Conservation (phyloP, 2,888 invertebrate species). For the Tortricodes alternella region DNA sequence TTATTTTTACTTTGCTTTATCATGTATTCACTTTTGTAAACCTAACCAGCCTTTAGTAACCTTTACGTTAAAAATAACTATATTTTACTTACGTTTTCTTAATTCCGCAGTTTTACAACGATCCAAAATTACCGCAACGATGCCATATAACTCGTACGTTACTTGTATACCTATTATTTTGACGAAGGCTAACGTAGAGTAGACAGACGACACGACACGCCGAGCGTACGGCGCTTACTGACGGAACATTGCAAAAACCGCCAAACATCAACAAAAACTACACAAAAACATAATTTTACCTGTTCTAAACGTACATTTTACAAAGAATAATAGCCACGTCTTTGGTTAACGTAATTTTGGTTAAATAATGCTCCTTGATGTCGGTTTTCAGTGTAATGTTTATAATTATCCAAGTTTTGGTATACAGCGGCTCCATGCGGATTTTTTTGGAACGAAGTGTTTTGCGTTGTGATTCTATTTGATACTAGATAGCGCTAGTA, state of each 20-base stretch:
- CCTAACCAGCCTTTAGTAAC: no score
- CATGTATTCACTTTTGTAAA: no score
- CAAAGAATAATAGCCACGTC: neutral
- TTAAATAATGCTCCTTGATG: neutral
- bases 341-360: neutral
- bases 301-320: neutral
- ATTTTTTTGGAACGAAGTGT: conserved; percentile 21
- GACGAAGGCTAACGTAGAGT: conserved; percentile 26
- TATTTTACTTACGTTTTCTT: conserved; percentile 12
- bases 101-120: neutral
- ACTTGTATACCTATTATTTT: conserved; percentile 49
- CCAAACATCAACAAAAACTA: neutral
- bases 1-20: no score
- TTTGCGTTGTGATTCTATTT: conserved; percentile 1
- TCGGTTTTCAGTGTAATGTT: neutral
- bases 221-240: conserved; percentile 65
- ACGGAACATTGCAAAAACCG: conserved; percentile 35
- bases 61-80: no score
- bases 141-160: conserved; percentile 41
- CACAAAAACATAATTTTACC: neutral
- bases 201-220: conserved; percentile 48
- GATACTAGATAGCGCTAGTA: conserved; percentile 31
- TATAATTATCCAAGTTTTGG: neutral
- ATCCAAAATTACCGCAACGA: conserved; percentile 2
- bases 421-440: conserved; percentile 29